Base-by-base conservation (phyloP, 2,797 vertebrate species). In the Phataginus tricuspis region DNA sequence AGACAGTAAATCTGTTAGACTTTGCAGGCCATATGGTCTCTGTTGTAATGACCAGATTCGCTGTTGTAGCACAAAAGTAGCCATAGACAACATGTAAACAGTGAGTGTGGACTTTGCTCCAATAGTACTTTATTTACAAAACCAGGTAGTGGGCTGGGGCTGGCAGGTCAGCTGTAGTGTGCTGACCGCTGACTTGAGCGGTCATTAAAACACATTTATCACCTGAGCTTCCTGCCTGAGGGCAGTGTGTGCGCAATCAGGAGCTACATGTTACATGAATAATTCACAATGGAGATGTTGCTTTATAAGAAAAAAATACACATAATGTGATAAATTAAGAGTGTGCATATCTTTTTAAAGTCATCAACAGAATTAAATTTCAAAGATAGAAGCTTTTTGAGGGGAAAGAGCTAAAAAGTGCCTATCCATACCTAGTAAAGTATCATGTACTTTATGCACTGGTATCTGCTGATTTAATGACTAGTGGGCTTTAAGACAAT, bases 261-360 rank as follows among this genome's bases (percentile, higher is more conserved):
- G 86, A 92, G 59, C 79, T 57, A 92, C 96, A 63, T 25, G 68
- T n/a, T 95, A 79, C 51, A 94, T 88, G 95, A 96, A 89, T 94
- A 96, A 96, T 96, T 96, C 80, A 95, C 88, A 92, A 11, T 57
- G 83, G 39, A 95, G 82, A 90, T 69, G 71, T 0, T 55, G 86
- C 85, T 92, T 95, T 94, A 83, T 49, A 61, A 51, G 88, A 88
- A 85, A 89, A 95, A 95, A 95, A 77, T 77, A 61, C 37, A 74
- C 12, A 37, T 31, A 91, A 86, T 68, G 55, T 64, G 53, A 86
- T 74, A 96, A 96, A 92, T 88, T 90, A 92, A 94, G 91, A 55
- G 42, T 90, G 68, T 59, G 9, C 61, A 59, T 82, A 92, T 55
- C 71, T 0, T 27, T 93, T 59, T 95, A 55, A 57, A 77, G 71